Conservation (phyloP, 2,888 invertebrate species). For the Uloborus plumipes region DNA sequence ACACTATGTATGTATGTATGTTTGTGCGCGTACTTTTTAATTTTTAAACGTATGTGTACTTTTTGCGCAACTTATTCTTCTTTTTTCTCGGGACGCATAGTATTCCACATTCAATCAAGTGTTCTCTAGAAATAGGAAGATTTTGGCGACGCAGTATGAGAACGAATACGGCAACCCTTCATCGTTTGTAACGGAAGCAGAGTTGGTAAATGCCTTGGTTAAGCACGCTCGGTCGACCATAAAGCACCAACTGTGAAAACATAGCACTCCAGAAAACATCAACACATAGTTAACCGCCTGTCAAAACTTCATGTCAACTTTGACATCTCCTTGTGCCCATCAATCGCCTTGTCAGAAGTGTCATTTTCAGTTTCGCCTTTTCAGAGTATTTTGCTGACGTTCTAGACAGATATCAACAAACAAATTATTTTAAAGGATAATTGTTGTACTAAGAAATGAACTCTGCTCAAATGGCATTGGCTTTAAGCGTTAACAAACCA, state of each 20-base stretch:
- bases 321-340: slow-evolving; percentile 6
- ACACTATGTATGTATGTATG: too few species aligned
- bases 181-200: neutral
- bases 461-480: too few species aligned
- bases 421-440: neutral
- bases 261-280: neutral
- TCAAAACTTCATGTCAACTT: slow-evolving; percentile 8
- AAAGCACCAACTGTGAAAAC: slow-evolving; percentile 15
- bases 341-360: slow-evolving; percentile 6
- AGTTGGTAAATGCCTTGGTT: neutral
- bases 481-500: too few species aligned
- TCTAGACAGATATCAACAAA: neutral
- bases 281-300: slow-evolving; percentile 9
- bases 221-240: slow-evolving; percentile 4
- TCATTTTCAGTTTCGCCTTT: neutral
- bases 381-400: neutral
- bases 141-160: neutral
- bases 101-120: neutral
- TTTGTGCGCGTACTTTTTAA: too few species aligned
- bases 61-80: too few species aligned
- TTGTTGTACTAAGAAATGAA: too few species aligned
- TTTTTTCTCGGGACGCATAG: too few species aligned
- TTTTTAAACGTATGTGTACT: too few species aligned
- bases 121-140: neutral
- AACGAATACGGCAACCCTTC: neutral